Evolutionary conservation across 2,113 vertebrate genomes (phyloP), one percentile per base, ranked within the genome.

Genomic region (Embiotoca jacksoni): DNA sequence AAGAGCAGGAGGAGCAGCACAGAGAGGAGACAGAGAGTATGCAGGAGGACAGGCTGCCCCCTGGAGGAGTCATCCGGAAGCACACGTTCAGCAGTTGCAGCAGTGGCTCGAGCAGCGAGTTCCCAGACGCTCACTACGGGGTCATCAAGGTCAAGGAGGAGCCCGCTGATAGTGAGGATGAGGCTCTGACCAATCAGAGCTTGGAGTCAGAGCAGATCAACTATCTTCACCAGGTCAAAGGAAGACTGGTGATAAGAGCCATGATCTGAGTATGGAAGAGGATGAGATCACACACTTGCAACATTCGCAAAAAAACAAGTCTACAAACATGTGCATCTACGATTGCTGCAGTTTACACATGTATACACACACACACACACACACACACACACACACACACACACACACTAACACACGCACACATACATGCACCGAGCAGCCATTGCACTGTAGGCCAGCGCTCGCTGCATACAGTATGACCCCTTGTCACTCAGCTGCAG

Each of bases 181-280:
- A 98, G 91, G 92, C 91, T 87, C 93, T 96, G 92, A 93, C 91
- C 89, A 94, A 95, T 92, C 95, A 95, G 93, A 95, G 95, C 93
- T 92, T 96, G 86, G 96, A 94, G 93, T 92, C 95, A 76, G 94
- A 96, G 94, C 96, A 96, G 94, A 96, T 94, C 94, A 89, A 95
- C 95, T 98, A 97, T 95, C 94, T 99, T 85, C 97, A 97, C 95
- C 97, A 98, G 95, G 96, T 99, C 95, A 98, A 98, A 95, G 97
- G 97, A 88, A 96, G 97, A 88, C 95, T 98, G 94, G 96, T 98
- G 92, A 97, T 98, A 94, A 96, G 96, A 94, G 97, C 98, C 90
- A 96, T 98, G 94, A 97, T 98, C 92, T 99, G 95, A 99, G 88
- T 58, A 79, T 35, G 66, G 64, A 72, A 71, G 65, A 81, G 66